Percentiles rank a stretch among this genome's conserved stretches.
phyloP scores from a whole-genome alignment of 2,113 vertebrate genomes.

The Amblyopsis rosae region DNA sequence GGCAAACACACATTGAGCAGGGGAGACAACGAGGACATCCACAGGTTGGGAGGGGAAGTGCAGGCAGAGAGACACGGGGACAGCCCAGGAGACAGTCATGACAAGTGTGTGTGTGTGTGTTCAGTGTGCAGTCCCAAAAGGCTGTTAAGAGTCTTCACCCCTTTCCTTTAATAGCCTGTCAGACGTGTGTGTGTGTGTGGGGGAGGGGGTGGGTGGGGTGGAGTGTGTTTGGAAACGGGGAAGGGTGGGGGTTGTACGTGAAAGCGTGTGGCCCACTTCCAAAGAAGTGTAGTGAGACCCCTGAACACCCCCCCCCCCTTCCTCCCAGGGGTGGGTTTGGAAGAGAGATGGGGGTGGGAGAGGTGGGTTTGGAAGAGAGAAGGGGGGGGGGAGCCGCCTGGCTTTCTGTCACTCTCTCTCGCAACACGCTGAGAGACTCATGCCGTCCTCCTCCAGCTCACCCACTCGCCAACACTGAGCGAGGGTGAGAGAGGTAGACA shows the following conservation, averaged over 20 bases:
- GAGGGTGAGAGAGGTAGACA: conserved; percentile 39
- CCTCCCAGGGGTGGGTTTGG: conserved; percentile 8
- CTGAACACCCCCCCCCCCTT: no score
- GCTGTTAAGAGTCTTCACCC: conserved; percentile 28
- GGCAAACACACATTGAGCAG: no score
- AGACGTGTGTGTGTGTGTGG: conserved; percentile 30
- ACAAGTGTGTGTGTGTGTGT: conserved; percentile 13
- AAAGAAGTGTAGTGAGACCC: no score
- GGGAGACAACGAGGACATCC: no score
- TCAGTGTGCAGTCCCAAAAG: conserved; percentile 34
- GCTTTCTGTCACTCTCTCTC: conserved; percentile 74
- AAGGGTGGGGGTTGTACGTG: neutral
- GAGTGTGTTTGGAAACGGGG: neutral
- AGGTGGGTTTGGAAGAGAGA: conserved; percentile 26
- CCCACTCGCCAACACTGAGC: conserved; percentile 72
- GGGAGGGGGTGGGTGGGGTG: neutral
- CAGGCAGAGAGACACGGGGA: no score
- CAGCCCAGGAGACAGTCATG: no score
- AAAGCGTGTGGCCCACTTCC: no score
- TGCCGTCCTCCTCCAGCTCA: conserved; percentile 78
- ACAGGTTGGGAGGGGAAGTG: no score
- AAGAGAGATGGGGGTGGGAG: conserved; percentile 22
- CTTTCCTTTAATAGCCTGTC: conserved; percentile 65
- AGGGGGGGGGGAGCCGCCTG: conserved; percentile 39
- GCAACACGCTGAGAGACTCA: conserved; percentile 73